Evolutionary conservation across 2,888 invertebrate species (phyloP).

Genomic region (Asteroscopus sphinx): DNA sequence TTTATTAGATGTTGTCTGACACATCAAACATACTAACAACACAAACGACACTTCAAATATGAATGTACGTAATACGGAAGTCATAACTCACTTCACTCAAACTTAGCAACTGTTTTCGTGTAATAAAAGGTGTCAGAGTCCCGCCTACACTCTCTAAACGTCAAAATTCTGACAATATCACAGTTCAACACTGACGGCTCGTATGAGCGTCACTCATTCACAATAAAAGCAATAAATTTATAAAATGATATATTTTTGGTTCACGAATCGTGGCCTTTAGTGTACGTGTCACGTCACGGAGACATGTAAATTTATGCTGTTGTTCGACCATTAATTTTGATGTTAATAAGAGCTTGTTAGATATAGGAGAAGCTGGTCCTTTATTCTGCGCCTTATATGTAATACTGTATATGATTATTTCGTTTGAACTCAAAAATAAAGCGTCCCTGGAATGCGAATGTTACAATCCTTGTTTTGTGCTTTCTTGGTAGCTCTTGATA

Average conservation of each 20-base stretch:
- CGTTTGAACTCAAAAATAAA: constrained; percentile 55
- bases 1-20: constrained; percentile 43
- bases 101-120: constrained; percentile 51
- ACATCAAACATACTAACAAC: constrained; percentile 22
- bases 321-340: constrained; percentile 45
- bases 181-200: constrained; percentile 57
- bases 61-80: constrained; percentile 49
- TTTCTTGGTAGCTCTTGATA: constrained; percentile 32
- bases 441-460: constrained; percentile 46
- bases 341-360: constrained; percentile 51
- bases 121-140: constrained; percentile 49
- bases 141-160: constrained; percentile 44
- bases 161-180: constrained; percentile 47
- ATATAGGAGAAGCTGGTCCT: constrained; percentile 30
- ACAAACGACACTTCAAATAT: constrained; percentile 40
- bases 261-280: constrained; percentile 64
- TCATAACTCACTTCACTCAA: constrained; percentile 56
- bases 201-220: constrained; percentile 65
- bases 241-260: constrained; percentile 69
- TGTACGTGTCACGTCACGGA: constrained; percentile 59
- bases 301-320: constrained; percentile 53
- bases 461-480: constrained; percentile 40
- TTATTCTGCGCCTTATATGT: constrained; percentile 29
- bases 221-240: constrained; percentile 64
- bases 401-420: constrained; percentile 31